These are phyloP conservation scores for Podargus strigoides DNA, from an alignment of 2,797 vertebrate genomes.

Conservation along the genomic window DNA sequence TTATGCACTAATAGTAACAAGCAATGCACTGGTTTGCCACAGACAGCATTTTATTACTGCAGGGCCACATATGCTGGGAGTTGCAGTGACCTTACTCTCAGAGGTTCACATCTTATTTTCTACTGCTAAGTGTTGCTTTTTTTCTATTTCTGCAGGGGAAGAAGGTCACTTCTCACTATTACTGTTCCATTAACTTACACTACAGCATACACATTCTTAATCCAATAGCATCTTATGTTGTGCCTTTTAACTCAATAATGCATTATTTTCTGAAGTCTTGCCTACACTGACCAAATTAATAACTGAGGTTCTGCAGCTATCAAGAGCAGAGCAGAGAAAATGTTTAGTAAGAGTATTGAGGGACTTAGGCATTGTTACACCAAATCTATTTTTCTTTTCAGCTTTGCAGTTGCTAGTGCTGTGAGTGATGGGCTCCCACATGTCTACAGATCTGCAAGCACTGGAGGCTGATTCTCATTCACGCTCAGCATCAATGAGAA, in stretches of 20 bases:
- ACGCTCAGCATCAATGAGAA: background rate
- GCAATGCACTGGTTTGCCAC: constrained; percentile 13
- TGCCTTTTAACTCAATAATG: constrained; percentile 30
- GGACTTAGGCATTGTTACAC: background rate
- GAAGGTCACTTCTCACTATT: constrained; percentile 64
- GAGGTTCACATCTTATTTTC: constrained; percentile 63
- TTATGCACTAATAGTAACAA: background rate
- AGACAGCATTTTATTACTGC: constrained; percentile 56
- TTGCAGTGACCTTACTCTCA: constrained; percentile 49
- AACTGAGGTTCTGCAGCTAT: background rate
- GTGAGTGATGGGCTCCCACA: background rate
- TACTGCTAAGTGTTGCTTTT: constrained; percentile 60
- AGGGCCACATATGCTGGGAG: constrained; percentile 31
- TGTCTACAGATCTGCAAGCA: background rate
- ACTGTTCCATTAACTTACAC: constrained; percentile 63
- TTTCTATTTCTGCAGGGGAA: constrained; percentile 62
- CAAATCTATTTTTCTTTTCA: background rate
- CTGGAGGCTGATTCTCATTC: background rate
- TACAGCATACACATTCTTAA: constrained; percentile 37
- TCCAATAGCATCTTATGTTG: constrained; percentile 18
- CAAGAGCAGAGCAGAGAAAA: background rate
- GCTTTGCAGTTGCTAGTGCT: background rate
- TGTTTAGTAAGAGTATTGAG: background rate
- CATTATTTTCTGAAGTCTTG: constrained; percentile 35
- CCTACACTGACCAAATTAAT: constrained; percentile 15